Conservation (phyloP, 2,797 vertebrate genomes). For the Myotis findleyi region DNA sequence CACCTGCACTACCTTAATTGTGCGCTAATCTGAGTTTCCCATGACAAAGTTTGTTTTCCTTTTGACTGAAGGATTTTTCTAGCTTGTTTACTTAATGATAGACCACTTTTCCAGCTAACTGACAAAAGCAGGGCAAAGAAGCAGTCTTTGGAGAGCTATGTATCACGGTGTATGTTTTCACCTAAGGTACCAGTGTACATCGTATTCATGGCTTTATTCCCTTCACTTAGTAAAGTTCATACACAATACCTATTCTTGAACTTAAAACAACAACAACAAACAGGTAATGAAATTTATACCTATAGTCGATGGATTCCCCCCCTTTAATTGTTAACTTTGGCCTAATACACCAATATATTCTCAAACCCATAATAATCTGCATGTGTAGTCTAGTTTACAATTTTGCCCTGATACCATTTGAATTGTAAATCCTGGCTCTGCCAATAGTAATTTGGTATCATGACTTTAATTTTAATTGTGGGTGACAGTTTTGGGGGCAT, state of each 20-base stretch:
- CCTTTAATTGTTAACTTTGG: neutral
- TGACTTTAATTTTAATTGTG: slow-evolving; percentile 60
- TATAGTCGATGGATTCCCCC: neutral
- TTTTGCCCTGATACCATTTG: slow-evolving; percentile 39
- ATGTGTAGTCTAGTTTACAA: neutral
- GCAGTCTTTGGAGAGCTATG: neutral
- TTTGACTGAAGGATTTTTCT: neutral
- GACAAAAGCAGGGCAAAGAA: neutral
- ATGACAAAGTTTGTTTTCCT: neutral
- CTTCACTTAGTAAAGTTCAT: neutral
- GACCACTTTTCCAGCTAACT: neutral
- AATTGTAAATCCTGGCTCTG: slow-evolving; percentile 52
- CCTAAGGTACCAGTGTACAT: neutral
- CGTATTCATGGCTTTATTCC: neutral
- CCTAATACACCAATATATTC: slow-evolving; percentile 5
- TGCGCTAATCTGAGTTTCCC: neutral
- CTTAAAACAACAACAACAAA: neutral
- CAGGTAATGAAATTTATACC: neutral
- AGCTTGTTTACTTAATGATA: neutral
- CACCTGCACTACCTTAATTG: neutral
- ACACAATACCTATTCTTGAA: neutral
- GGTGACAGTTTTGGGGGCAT: neutral
- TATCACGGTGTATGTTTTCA: neutral
- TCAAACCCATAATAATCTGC: neutral
- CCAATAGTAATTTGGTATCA: slow-evolving; percentile 49